These are phyloP conservation scores for Schizotus pectinicornis DNA, from an alignment of 2,888 invertebrate genomes.

Conservation along the genomic window DNA sequence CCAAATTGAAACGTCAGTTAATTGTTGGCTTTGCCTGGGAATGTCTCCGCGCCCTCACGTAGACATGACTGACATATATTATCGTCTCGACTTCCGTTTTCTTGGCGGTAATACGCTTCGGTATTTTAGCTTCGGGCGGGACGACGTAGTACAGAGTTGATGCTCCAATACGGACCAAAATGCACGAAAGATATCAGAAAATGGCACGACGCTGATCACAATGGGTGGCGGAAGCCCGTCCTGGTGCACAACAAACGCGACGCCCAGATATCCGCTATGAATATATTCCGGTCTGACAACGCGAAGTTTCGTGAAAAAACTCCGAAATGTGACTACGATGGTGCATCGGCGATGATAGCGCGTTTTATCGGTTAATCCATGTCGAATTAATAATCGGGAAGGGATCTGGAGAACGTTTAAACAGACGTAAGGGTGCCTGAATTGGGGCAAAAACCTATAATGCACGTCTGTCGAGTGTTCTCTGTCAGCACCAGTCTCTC, in stretches of 20 bases:
- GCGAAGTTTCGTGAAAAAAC: no score
- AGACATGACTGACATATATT: not conserved
- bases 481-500: slow-evolving; percentile 33
- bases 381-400: no score
- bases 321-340: no score
- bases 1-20: no score
- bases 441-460: slow-evolving; percentile 28
- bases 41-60: not conserved
- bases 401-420: no score
- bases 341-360: no score
- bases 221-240: slow-evolving; percentile 37
- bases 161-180: slow-evolving; percentile 35
- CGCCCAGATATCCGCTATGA: slow-evolving; percentile 37
- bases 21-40: not conserved
- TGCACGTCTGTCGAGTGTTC: slow-evolving; percentile 31
- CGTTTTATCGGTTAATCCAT: no score
- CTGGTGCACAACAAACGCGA: slow-evolving; percentile 33
- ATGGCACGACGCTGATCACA: slow-evolving; percentile 35
- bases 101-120: not conserved
- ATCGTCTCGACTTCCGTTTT: slow-evolving; percentile 7
- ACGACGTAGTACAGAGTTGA: no score
- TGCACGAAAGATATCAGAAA: slow-evolving; percentile 38
- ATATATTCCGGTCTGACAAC: slow-evolving; percentile 25
- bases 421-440: slow-evolving; percentile 10
- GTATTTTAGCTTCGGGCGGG: not conserved